These are phyloP conservation scores for Tiliacea aurago DNA, from an alignment of 2,888 invertebrate genomes.

Conservation along the genomic window DNA sequence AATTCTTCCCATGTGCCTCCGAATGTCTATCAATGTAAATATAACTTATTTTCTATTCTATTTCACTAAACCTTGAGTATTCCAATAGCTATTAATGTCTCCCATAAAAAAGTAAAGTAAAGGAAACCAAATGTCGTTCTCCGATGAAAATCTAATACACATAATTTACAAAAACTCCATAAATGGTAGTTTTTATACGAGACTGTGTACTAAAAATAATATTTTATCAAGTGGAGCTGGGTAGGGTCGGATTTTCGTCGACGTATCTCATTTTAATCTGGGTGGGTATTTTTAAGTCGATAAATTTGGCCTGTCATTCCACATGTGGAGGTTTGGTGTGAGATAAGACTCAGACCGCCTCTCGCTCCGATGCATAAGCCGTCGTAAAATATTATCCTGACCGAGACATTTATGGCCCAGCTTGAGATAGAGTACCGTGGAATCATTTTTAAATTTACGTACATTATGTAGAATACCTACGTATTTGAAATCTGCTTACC, in stretches of 20 bases:
- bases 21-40: constrained; percentile 3
- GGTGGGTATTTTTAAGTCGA: constrained; percentile 88
- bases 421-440: constrained; percentile 86
- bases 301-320: constrained; percentile 89
- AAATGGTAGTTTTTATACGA: constrained; percentile 65
- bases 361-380: constrained; percentile 77
- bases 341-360: constrained; percentile 86
- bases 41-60: constrained; percentile 22
- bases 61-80: constrained; percentile 27
- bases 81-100: constrained; percentile 29
- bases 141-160: constrained; percentile 64
- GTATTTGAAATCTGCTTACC: constrained; percentile 9
- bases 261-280: constrained; percentile 87
- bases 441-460: constrained; percentile 79
- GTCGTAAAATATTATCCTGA: constrained; percentile 89
- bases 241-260: constrained; percentile 74
- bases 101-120: constrained; percentile 41
- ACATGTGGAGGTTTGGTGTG: constrained; percentile 83
- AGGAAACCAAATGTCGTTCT: constrained; percentile 63
- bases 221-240: constrained; percentile 75
- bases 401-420: constrained; percentile 86
- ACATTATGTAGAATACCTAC: constrained; percentile 56
- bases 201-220: constrained; percentile 77
- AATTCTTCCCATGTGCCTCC: neutral
- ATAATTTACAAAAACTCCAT: constrained; percentile 68